phyloP scores from a whole-genome alignment of 2,888 invertebrate species.

The Pandemis cinnamomeana region DNA sequence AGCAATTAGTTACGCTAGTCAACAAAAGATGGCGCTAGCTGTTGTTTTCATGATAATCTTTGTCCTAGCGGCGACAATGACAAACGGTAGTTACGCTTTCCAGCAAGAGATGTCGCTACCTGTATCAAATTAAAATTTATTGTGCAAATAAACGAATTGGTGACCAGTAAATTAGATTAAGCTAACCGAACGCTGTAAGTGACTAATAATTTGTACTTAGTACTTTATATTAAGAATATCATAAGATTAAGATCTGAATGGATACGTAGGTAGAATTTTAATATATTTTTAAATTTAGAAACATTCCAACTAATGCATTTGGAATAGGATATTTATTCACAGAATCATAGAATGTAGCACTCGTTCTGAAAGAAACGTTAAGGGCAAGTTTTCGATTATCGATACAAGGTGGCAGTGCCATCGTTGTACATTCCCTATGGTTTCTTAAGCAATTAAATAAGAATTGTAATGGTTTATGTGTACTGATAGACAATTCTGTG shows the following conservation, averaged over 20 bases:
- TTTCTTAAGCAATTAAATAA: no score
- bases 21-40: neutral
- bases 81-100: neutral
- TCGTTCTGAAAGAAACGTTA: no score
- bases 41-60: neutral
- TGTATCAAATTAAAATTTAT: neutral
- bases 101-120: neutral
- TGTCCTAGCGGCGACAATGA: neutral
- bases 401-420: no score
- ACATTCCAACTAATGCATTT: neutral
- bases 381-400: no score
- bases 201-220: neutral
- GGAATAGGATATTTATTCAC: no score
- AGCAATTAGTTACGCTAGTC: neutral
- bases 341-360: no score
- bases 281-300: neutral
- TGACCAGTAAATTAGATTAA: neutral
- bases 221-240: neutral
- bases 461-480: no score
- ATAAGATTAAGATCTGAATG: constrained; percentile 7
- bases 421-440: no score
- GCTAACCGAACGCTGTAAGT: neutral
- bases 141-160: neutral
- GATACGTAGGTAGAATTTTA: neutral
- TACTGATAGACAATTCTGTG: neutral